Evolutionary conservation across 2,888 invertebrate species (phyloP).

Genomic region (Diloba caeruleocephala): DNA sequence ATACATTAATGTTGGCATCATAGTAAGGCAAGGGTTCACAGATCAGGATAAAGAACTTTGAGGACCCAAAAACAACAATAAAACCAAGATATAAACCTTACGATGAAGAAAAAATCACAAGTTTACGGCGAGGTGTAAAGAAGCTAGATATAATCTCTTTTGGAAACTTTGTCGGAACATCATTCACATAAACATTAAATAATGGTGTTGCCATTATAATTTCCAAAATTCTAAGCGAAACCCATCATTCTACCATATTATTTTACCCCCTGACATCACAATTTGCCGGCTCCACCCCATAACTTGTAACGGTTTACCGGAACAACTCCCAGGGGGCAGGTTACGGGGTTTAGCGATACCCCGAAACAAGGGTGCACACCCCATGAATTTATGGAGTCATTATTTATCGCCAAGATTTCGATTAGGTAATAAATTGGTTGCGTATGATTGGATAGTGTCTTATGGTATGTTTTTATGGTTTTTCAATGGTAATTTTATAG

Average conservation of each 20-base stretch:
- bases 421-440: conserved; percentile 52
- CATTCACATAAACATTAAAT: conserved; percentile 5
- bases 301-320: conserved; percentile 54
- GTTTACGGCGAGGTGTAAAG: no score
- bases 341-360: conserved; percentile 43
- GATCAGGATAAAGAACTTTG: no score
- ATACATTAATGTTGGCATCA: no score
- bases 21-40: no score
- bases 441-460: conserved; percentile 9
- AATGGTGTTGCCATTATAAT: conserved; percentile 28
- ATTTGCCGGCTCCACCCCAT: conserved; percentile 41
- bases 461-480: conserved; percentile 7
- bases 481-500: conserved; percentile 8
- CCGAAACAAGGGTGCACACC: conserved; percentile 43
- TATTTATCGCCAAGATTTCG: conserved; percentile 51
- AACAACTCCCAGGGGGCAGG: conserved; percentile 54
- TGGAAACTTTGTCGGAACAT: no score
- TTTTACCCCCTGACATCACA: conserved; percentile 31
- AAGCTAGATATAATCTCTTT: no score
- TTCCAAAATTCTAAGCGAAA: conserved; percentile 8
- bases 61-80: no score
- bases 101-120: no score
- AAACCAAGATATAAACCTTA: no score
- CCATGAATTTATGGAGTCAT: conserved; percentile 37
- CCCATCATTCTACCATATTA: conserved; percentile 17